These are phyloP conservation scores for Saccostrea glomerata DNA, from an alignment of 1,140 invertebrate species.

Conservation along the genomic window DNA sequence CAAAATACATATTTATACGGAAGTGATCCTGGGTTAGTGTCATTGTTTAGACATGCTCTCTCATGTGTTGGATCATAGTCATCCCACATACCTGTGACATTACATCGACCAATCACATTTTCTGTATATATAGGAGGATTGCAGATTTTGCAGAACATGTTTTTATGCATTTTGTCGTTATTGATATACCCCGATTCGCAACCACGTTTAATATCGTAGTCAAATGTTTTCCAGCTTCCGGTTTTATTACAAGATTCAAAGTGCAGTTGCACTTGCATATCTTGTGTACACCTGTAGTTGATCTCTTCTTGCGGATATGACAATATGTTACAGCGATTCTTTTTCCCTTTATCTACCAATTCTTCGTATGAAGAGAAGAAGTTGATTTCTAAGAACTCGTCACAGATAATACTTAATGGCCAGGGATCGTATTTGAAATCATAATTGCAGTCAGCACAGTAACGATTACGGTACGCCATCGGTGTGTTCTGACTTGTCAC, in stretches of 20 bases:
- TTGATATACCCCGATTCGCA: not conserved
- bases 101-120: not conserved
- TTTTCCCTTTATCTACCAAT: not conserved
- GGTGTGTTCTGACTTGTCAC: not conserved
- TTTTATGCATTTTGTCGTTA: not conserved
- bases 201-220: not conserved
- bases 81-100: not conserved
- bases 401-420: not conserved
- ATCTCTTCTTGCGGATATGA: not conserved
- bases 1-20: slow-evolving; percentile 8
- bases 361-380: not conserved
- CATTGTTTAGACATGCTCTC: not conserved
- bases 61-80: not conserved
- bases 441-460: not conserved
- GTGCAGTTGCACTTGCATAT: not conserved
- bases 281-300: not conserved
- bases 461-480: not conserved
- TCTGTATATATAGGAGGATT: not conserved
- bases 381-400: not conserved
- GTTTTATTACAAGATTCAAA: not conserved
- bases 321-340: not conserved
- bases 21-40: not conserved
- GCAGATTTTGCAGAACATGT: slow-evolving; percentile 7
- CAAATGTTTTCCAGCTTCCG: not conserved
- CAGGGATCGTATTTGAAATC: not conserved